These are phyloP conservation scores for Pseudomyrmex gracilis DNA, from an alignment of 1,140 invertebrate genomes.

Conservation along the genomic window DNA sequence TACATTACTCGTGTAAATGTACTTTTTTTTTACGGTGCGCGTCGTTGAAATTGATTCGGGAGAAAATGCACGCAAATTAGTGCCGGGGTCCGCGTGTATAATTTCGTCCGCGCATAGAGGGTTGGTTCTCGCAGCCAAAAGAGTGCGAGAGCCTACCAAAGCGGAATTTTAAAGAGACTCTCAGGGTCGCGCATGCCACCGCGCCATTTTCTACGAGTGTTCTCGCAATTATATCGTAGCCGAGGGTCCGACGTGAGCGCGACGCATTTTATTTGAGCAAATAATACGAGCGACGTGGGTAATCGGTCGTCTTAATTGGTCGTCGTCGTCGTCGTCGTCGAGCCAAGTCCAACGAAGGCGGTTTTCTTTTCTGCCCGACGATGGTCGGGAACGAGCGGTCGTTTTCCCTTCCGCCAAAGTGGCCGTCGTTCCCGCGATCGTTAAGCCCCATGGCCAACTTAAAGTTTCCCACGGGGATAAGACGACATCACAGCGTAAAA, in stretches of 20 bases:
- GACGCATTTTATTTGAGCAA: constrained; percentile 49
- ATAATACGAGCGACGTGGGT: constrained; percentile 33
- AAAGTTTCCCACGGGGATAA: constrained; percentile 56
- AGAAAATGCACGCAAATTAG: constrained; percentile 30
- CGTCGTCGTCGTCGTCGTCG: background rate
- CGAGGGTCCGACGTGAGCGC: constrained; percentile 9
- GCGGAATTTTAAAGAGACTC: constrained; percentile 27
- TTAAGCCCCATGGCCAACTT: constrained; percentile 46
- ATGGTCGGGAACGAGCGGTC: constrained; percentile 39
- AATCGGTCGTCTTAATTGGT: constrained; percentile 65
- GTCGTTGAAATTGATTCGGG: constrained; percentile 28
- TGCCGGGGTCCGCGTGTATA: background rate
- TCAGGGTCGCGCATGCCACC: background rate
- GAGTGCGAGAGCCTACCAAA: background rate
- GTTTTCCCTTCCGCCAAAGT: constrained; percentile 57
- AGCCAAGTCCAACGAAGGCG: constrained; percentile 24
- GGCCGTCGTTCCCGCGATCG: constrained; percentile 61
- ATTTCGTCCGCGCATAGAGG: constrained; percentile 1
- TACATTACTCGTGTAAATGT: too few species aligned
- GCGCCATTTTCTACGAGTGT: background rate
- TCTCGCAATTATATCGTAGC: constrained; percentile 4
- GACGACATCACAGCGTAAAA: constrained; percentile 31
- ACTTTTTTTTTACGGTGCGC: background rate
- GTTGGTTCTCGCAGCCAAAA: background rate
- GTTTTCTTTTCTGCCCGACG: constrained; percentile 55